Evolutionary conservation across 2,888 invertebrate genomes (phyloP).

Genomic region (Abrostola tripartita): DNA sequence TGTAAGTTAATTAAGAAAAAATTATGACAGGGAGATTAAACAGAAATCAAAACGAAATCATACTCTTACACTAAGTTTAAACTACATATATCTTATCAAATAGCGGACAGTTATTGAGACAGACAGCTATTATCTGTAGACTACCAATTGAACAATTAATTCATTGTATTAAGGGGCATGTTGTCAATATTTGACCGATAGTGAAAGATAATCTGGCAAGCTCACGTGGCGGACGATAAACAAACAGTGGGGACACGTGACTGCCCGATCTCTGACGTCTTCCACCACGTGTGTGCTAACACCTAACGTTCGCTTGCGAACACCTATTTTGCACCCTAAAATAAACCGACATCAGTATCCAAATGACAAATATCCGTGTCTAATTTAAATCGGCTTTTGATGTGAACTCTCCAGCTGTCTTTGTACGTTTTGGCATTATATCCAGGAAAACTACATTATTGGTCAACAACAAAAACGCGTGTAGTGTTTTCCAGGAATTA

Average conservation of each 20-base stretch:
- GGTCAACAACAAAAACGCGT: constrained; percentile 13
- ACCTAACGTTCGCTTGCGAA: constrained; percentile 20
- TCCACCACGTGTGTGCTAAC: constrained; percentile 56
- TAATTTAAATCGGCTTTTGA: neutral
- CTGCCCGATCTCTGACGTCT: constrained; percentile 60
- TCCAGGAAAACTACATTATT: constrained; percentile 15
- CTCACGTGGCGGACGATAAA: constrained; percentile 69
- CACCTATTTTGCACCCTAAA: constrained; percentile 37
- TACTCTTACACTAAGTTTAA: neutral
- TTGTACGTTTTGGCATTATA: constrained; percentile 6
- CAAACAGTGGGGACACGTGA: constrained; percentile 71
- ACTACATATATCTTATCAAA: no score
- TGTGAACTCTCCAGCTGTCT: neutral
- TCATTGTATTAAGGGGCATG: constrained; percentile 3
- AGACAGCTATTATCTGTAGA: neutral
- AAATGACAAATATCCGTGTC: constrained; percentile 7
- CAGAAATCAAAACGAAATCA: neutral
- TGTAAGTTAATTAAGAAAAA: no score
- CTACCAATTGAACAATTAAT: neutral
- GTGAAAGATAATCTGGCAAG: constrained; percentile 58
- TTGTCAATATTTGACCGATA: constrained; percentile 45
- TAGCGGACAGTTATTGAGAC: neutral
- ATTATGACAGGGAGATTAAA: neutral
- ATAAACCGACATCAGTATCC: constrained; percentile 13
- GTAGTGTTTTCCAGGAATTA: constrained; percentile 41